Conservation (phyloP, 2,113 vertebrate genomes). For the Orthonyx spaldingii region DNA sequence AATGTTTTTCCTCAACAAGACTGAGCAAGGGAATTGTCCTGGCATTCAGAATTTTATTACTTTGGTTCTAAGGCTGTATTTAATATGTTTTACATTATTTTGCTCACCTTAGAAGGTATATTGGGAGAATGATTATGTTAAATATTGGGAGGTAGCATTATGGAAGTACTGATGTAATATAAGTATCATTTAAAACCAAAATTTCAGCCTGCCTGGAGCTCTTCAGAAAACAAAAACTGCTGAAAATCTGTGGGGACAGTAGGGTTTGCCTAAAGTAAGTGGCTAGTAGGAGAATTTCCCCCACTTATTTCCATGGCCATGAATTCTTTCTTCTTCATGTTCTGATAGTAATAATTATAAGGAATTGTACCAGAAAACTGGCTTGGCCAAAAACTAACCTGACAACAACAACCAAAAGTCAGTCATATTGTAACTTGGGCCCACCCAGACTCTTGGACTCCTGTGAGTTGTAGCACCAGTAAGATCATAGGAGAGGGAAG, state of each 20-base stretch:
- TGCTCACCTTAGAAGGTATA: not conserved
- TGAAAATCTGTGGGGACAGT: not conserved
- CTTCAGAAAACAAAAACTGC: not conserved
- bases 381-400: not conserved
- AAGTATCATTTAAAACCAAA: not conserved
- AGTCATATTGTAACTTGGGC: not conserved
- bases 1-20: not conserved
- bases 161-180: not conserved
- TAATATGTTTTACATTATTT: not conserved
- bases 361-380: not conserved
- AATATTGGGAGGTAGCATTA: not conserved
- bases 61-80: not conserved
- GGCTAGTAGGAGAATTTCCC: not conserved
- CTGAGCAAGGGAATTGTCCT: not conserved
- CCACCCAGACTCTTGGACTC: not conserved
- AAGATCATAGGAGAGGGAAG: not conserved
- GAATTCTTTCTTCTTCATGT: not conserved
- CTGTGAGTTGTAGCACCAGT: not conserved
- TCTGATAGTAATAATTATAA: not conserved
- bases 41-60: not conserved
- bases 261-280: not conserved
- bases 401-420: not conserved
- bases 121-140: not conserved
- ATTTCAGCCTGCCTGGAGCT: not conserved
- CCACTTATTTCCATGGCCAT: not conserved